Evolutionary conservation across 2,113 vertebrate genomes (phyloP).

Genomic region (Tapirus terrestris): DNA sequence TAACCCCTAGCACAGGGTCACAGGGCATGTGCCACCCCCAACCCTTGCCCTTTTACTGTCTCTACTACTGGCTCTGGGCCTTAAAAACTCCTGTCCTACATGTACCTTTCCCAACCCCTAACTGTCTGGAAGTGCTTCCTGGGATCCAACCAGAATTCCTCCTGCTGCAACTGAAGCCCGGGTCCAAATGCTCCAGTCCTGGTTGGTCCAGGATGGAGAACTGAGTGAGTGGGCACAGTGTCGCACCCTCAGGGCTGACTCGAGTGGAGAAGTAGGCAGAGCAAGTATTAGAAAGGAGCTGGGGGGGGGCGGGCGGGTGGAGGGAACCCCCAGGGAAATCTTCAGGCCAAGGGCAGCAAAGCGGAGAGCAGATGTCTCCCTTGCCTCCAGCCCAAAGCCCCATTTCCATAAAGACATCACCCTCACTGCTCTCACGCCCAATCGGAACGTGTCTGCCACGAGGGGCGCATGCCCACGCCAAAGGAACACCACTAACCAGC

Average conservation of each 20-base stretch:
- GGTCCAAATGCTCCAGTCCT: background rate
- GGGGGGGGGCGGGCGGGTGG: too few relatives aligned
- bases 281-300: background rate
- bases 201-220: background rate
- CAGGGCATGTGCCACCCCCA: too few relatives aligned
- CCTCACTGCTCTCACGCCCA: conserved; percentile 78
- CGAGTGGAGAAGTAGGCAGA: background rate
- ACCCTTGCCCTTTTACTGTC: background rate
- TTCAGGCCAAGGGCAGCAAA: background rate
- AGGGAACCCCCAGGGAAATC: background rate
- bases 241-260: too few relatives aligned
- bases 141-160: background rate
- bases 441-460: conserved; percentile 78
- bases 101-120: background rate
- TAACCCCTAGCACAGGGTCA: background rate
- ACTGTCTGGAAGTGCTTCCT: conserved; percentile 3
- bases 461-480: conserved; percentile 67
- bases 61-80: background rate
- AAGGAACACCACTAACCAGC: conserved; percentile 71
- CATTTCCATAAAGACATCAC: conserved; percentile 85
- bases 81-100: background rate
- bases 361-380: background rate
- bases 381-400: conserved; percentile 77
- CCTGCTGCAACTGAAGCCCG: background rate
- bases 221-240: background rate